Evolutionary conservation across 2,888 invertebrate genomes (phyloP), one percentile per base, ranked within the genome.

Genomic region (Drosophila fulvimacula): DNA sequence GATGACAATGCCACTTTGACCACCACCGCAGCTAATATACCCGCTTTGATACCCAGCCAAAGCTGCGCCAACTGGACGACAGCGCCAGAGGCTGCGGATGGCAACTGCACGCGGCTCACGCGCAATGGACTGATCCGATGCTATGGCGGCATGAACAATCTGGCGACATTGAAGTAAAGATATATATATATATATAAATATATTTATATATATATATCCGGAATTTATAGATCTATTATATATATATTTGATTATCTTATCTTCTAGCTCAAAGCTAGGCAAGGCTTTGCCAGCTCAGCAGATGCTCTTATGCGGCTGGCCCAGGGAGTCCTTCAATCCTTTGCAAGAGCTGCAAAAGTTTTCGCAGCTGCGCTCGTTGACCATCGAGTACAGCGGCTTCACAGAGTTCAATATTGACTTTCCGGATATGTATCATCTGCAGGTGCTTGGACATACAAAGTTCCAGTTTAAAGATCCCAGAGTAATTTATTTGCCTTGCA

Each of bases 241-340:
- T 34, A 1, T 11, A 0, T 11, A 7, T 7, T 30, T 30, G 3
- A 34, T 36, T 15, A 3, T 17, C 11, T 5, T 11, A 13, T 1
- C n/a, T 9, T 24, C 9, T 27, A 78, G 79, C 24, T 59, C 76
- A 24, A 88, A 88, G 60, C 46, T 69, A 27, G 81, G 76, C 6
- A 67, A 69, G 19, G 11, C 38, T 2, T 34, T 63, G 11, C 62
- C 62, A 0, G 75, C 71, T 0, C 66, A 82, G 32, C 89, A 91
- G 27, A 88, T 91, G 55, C 79, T 91, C 10, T 75, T 91, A 3
- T 92, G 92, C 44, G 92, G 92, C 41, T 92, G 92, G 92, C 89
- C 91, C 1, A 80, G 80, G 27, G 73, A 74, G 11, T 82, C 73
- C 0, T 91, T 92, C 52, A 90, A 92, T 82, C 91, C 91, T 0